Evolutionary conservation across 2,888 invertebrate genomes (phyloP), one percentile per base, ranked within the genome.

Genomic region (Steinernema hermaphroditum): DNA sequence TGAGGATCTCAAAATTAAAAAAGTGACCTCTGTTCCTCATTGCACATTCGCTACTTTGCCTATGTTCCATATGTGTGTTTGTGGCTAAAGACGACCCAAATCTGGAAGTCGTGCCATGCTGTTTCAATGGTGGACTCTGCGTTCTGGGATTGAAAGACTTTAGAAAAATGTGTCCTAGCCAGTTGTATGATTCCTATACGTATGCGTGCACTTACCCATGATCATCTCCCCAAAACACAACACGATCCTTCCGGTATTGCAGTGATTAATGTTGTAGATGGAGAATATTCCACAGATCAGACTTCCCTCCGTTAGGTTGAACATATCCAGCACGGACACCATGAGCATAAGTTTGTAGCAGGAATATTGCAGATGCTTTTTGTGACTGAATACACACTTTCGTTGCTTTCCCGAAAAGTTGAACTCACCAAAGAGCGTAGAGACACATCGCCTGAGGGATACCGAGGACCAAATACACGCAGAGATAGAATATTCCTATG

Each of bases 331-430:
- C 14, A 71, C 37, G 2, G 54, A 34, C 24, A 71, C 49, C 71
- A 71, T 54, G 24, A 71, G 34, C 71, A 71, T 71, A 6, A 71
- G 57, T 27, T 71, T 71, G 71, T 71, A 71, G 57, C 71, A 71
- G 29, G 49, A 71, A 27, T 54, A 54, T 27, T 54, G 22, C 16
- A 54, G 54, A 22, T 54, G 54, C 27, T 54, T 54, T 54, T 24
- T 54, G 54, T 54, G 54, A 16, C 46, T 46, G 46, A 46, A 46
- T 12, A 41, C 43, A 14, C n/a, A n/a, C n/a, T n/a, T n/a, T n/a
- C n/a, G n/a, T n/a, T n/a, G n/a, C n/a, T 46, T 16, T 16, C 9
- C 4, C 46, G n/a, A 46, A 19, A 19, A 46, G 46, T 16, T 4
- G 6, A 16, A 19, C 46, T 19, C 16, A 46, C 46, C 54, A 54